These are phyloP conservation scores for Tridacna crocea DNA, from an alignment of 2,888 invertebrate species.

Conservation along the genomic window DNA sequence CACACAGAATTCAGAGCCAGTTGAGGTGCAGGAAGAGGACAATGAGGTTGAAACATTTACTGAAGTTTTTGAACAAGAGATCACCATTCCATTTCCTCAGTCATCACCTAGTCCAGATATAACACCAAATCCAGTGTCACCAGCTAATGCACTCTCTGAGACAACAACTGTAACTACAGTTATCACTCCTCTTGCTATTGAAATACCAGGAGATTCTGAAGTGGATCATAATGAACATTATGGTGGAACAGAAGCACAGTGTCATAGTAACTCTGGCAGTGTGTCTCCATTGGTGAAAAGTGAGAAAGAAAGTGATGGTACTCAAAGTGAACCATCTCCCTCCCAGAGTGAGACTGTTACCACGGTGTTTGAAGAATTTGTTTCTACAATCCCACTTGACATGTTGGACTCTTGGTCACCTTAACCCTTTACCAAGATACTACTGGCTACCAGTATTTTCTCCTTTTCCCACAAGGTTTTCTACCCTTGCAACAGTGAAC, in stretches of 20 bases:
- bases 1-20: background rate
- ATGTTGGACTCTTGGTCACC: background rate
- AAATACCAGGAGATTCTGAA: slow-evolving; percentile 36
- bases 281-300: slow-evolving; percentile 40
- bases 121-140: background rate
- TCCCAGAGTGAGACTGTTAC: slow-evolving; percentile 51
- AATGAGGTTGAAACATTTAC: background rate
- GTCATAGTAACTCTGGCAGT: background rate
- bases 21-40: background rate
- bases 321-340: slow-evolving; percentile 31
- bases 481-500: too few species aligned
- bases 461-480: background rate
- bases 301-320: slow-evolving; percentile 26
- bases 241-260: slow-evolving; percentile 22
- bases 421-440: background rate
- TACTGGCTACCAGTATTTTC: background rate
- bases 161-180: background rate
- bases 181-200: slow-evolving; percentile 28
- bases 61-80: slow-evolving; percentile 13
- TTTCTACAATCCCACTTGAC: slow-evolving; percentile 41
- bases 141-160: background rate
- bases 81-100: background rate
- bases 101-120: background rate
- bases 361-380: slow-evolving; percentile 61
- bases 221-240: background rate